Conservation (phyloP, 2,113 vertebrate species). For the Menura novaehollandiae region DNA sequence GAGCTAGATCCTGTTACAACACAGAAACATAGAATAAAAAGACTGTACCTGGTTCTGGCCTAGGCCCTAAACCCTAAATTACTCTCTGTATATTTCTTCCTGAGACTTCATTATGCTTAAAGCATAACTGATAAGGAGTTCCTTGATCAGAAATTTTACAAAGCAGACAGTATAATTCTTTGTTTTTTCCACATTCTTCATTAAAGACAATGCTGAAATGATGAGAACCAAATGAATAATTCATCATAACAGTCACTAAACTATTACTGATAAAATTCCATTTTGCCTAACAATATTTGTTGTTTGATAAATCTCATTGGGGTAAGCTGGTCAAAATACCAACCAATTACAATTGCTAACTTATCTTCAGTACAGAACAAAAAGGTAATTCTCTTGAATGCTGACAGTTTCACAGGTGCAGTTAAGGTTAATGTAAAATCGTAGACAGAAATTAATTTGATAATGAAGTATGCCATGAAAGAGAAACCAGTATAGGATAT, state of each 20-base stretch:
- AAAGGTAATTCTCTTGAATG: not conserved
- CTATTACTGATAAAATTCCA: not conserved
- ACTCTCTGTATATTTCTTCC: not conserved
- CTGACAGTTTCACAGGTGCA: not conserved
- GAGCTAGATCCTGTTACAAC: not conserved
- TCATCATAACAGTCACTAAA: not conserved
- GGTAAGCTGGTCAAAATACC: not conserved
- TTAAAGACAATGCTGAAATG: not conserved
- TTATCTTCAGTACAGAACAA: not conserved
- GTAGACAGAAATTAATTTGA: not conserved
- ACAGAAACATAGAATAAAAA: not conserved
- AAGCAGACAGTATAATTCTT: not conserved
- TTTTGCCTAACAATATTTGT: not conserved
- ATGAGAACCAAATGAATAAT: not conserved
- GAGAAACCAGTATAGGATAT: not conserved
- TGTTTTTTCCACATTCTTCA: not conserved
- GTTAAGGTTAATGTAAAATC: conserved; percentile 10
- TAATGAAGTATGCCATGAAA: not conserved
- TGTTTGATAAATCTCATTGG: not conserved
- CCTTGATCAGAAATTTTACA: not conserved
- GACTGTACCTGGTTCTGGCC: not conserved
- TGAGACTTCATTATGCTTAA: not conserved
- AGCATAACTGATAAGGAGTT: not conserved
- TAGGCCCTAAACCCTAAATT: not conserved
- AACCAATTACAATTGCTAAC: not conserved